Conservation (phyloP, 2,113 vertebrate genomes). For the Rattus rattus region DNA sequence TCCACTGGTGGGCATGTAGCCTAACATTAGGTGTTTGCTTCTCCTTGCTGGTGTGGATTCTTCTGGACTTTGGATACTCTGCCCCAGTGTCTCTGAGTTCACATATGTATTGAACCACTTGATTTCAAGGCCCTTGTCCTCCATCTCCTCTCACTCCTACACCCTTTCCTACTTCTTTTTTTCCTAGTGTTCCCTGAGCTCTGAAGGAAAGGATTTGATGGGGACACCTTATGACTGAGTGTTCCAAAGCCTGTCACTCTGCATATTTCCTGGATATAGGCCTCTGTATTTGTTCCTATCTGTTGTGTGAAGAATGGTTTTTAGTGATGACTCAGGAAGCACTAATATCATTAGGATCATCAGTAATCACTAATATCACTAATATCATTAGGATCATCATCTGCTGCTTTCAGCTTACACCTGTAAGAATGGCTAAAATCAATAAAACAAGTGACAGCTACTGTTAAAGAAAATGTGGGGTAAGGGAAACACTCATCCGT, state of each 20-base stretch:
- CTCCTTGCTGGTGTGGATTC: background rate
- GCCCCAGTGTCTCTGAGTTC: background rate
- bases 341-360: background rate
- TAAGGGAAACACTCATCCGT: too few species aligned
- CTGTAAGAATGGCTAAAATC: too few species aligned
- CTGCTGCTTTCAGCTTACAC: background rate
- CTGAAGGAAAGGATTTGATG: background rate
- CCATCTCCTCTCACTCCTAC: background rate
- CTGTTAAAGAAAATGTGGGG: too few species aligned
- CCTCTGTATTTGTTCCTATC: background rate
- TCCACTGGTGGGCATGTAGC: too few species aligned
- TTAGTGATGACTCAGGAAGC: background rate
- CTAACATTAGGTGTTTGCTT: too few species aligned
- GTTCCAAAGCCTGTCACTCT: background rate
- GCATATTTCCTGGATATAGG: background rate
- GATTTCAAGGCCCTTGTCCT: background rate
- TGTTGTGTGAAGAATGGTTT: background rate
- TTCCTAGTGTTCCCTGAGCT: background rate
- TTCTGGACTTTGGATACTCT: background rate
- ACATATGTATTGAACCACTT: background rate
- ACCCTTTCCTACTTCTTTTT: background rate
- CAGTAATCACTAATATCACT: too few species aligned
- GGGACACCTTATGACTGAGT: background rate
- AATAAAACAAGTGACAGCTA: too few species aligned
- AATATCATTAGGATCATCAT: background rate